Evolutionary conservation across 2,888 invertebrate species (phyloP), one percentile per base, ranked within the genome.

Genomic region (Eilema depressum): DNA sequence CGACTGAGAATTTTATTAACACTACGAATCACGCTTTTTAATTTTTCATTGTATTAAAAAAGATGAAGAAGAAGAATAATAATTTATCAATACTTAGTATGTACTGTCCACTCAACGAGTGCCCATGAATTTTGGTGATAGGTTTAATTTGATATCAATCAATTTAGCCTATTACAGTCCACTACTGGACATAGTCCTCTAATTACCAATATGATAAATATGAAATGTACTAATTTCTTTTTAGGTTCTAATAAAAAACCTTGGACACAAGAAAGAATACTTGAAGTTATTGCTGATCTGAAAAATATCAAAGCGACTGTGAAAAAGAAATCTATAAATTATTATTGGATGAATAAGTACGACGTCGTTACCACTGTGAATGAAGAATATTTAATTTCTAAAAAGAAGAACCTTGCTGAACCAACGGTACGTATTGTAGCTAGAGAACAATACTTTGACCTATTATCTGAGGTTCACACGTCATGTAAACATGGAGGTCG

Each of bases 321-420:
- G 23, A 57, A 62, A n/a, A 47, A 67, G 60, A 75, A 65, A 12
- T 8, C 69, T 3, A 66, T 65, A 53, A 59, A 69, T 12, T 68
- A 67, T 63, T 75, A 72, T 41, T 75, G 72, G 72, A 65, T 69
- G 59, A 65, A 5, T n/a, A 75, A 69, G 28, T 75, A 72, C 25
- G 69, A 75, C 10, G 17, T 75, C 20, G 33, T 75, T 25, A 66
- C 25, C 20, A 47, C 41, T 25, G 59, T 17, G 10, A 60, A 57
- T 30, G 66, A 75, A 37, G 75, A 75, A 8, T 11, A 20, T 60
- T 67, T 75, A 41, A 71, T 75, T 41, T 57, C 62, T 62, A 67
- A 75, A 69, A 64, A 28, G 23, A n/a, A 26, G 17, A 17, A 23
- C 1, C 12, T 59, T 0, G 20, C 53, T 23, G 37, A 67, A 14